Percentiles rank a stretch among this genome's conserved stretches.
phyloP scores from a whole-genome alignment of 2,797 vertebrate genomes.

The Lophius americanus region DNA sequence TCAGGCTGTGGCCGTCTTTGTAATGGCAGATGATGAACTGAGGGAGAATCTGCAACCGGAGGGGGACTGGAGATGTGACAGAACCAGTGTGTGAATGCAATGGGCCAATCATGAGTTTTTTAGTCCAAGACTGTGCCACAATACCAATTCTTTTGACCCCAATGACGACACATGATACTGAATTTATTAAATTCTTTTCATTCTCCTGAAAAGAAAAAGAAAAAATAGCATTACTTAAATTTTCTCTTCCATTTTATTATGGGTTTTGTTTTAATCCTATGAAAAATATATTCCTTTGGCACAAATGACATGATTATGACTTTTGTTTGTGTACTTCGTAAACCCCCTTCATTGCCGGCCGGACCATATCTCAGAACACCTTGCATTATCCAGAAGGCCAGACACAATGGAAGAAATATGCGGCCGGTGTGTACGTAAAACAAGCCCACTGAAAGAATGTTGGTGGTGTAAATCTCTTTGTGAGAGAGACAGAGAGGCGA shows the following conservation, averaged over 20 bases:
- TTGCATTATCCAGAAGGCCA: slow-evolving; percentile 25
- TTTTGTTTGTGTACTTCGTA: not conserved
- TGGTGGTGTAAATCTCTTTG: slow-evolving; percentile 63
- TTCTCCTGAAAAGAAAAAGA: not conserved
- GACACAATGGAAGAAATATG: slow-evolving; percentile 40
- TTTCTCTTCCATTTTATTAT: no score
- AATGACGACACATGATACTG: not conserved
- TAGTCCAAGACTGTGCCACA: slow-evolving; percentile 37
- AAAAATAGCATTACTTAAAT: not conserved
- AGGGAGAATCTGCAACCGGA: slow-evolving; percentile 67
- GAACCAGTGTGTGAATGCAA: slow-evolving; percentile 65
- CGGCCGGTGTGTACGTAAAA: slow-evolving; percentile 45
- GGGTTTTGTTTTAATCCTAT: no score
- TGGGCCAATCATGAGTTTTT: slow-evolving; percentile 38
- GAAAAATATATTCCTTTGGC: not conserved
- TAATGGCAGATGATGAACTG: slow-evolving; percentile 80
- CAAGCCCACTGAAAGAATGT: slow-evolving; percentile 42
- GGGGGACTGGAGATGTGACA: slow-evolving; percentile 45
- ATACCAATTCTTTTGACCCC: slow-evolving; percentile 46
- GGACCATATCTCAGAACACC: not conserved
- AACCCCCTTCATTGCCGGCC: slow-evolving; percentile 14
- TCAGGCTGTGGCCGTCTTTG: slow-evolving; percentile 72
- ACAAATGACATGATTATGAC: not conserved
- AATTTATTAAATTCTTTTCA: no score
- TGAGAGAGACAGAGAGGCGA: slow-evolving; percentile 62